Evolutionary conservation across 2,797 vertebrate genomes (phyloP), one percentile per base, ranked within the genome.

Genomic region (Arrhamphus sclerolepis): DNA sequence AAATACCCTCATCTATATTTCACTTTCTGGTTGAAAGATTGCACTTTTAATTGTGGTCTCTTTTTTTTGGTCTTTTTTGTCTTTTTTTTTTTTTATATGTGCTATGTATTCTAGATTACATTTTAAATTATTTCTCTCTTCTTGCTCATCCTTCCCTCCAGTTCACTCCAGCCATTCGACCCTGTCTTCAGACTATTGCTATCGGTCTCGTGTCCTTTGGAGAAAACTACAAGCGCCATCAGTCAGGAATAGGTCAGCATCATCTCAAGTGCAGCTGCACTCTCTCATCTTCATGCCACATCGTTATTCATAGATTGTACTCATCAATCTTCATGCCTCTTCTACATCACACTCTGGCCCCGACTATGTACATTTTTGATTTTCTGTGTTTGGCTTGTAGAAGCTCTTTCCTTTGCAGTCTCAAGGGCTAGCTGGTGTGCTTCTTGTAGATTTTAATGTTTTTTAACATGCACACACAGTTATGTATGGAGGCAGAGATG

Each of bases 131-230:
- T 53, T 2, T 40, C 18, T 64, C 11, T 72, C 11, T 62, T 53
- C 60, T 28, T 59, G 6, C 52, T 44, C 6, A 7, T 63, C 17
- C 41, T 18, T 54, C 52, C 19, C 21, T 46, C 19, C 60, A 97
- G 96, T 98, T 95, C 72, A 95, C 93, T 0, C 96, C 95, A 0
- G 91, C 94, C 60, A 96, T 98, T 75, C 93, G 96, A 16, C 95
- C 96, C 0, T 95, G 90, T 80, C 92, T 98, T 66, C 96, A 98
- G 87, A 95, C 95, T 69, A 93, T 98, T 40, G 92, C 95, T 72
- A 96, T 97, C 2, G 90, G 96, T 60, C 92, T 98, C 11, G 95
- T 97, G 70, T 94, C 96, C 59, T 97, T 97, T 26, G 95, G 95
- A 62, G 96, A 97, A 64, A 96, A 97, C 88, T 98, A 97, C 89